These are phyloP conservation scores for Cephus nigrinus DNA, from an alignment of 2,888 invertebrate genomes.

Conservation along the genomic window DNA sequence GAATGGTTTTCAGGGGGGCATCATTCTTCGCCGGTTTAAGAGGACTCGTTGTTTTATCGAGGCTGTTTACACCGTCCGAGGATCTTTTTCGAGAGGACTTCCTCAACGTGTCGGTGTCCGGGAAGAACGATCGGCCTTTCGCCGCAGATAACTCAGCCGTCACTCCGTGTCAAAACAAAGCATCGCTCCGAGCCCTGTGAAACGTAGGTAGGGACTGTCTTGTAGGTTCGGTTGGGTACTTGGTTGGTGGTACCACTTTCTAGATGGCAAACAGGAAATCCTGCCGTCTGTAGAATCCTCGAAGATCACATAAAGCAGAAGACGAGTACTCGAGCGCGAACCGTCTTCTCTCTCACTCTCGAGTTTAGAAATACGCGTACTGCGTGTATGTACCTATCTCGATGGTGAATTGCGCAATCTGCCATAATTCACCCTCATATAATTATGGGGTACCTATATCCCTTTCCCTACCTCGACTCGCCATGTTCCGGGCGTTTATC, in stretches of 20 bases:
- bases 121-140: conserved; percentile 51
- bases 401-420: background rate
- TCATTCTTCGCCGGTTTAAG: conserved; percentile 54
- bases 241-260: background rate
- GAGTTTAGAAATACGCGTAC: background rate
- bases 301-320: background rate
- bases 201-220: background rate
- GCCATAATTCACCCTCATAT: conserved; percentile 57
- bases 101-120: conserved; percentile 45
- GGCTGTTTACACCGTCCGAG: conserved; percentile 55
- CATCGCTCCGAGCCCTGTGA: conserved; percentile 27
- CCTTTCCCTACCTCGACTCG: conserved; percentile 8
- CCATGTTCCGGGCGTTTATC: conserved; percentile 34
- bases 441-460: conserved; percentile 46
- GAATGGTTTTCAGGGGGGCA: conserved; percentile 58
- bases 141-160: conserved; percentile 51
- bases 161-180: conserved; percentile 52
- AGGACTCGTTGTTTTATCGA: conserved; percentile 49
- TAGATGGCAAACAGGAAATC: background rate
- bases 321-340: background rate
- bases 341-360: background rate
- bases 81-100: conserved; percentile 54
- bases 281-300: background rate
- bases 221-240: background rate
- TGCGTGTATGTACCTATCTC: background rate